Conservation (phyloP, 2,797 vertebrate species). For the Philypnodon macrostomus region DNA sequence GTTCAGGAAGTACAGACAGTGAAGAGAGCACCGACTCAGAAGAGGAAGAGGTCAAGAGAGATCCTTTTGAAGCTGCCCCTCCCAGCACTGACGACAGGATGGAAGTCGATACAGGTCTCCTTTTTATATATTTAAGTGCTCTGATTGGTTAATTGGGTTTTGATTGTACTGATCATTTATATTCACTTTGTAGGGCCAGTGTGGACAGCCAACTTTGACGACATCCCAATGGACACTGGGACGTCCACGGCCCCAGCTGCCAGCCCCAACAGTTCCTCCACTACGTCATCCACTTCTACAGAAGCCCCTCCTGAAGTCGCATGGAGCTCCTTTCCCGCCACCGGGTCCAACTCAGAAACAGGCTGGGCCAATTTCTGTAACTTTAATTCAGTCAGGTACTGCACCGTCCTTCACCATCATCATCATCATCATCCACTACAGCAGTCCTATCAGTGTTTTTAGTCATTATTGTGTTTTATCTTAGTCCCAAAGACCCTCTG, state of each 20-base stretch:
- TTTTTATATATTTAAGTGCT: conserved; percentile 44
- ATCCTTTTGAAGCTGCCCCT: conserved; percentile 83
- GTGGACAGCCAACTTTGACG: conserved; percentile 94
- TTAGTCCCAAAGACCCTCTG: conserved; percentile 88
- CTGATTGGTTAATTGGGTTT: too few species aligned
- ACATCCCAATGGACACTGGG: conserved; percentile 93
- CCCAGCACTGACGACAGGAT: conserved; percentile 88
- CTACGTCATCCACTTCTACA: conserved; percentile 65
- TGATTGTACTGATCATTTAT: too few species aligned
- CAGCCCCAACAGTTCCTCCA: conserved; percentile 30
- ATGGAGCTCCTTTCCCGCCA: conserved; percentile 83
- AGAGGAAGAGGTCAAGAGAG: conserved; percentile 92
- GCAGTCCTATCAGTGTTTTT: background rate
- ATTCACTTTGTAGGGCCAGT: conserved; percentile 78
- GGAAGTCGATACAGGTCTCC: conserved; percentile 92
- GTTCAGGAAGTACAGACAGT: conserved; percentile 96
- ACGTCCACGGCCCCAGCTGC: conserved; percentile 73
- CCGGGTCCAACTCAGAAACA: conserved; percentile 75
- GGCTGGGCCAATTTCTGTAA: conserved; percentile 94
- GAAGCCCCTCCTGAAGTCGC: conserved; percentile 70
- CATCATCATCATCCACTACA: too few species aligned
- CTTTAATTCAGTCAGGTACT: conserved; percentile 86
- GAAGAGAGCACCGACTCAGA: conserved; percentile 98
- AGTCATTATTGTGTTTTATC: conserved; percentile 20
- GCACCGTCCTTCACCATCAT: background rate